Conservation (phyloP, 2,888 invertebrate genomes). For the Terebella lapidaria region DNA sequence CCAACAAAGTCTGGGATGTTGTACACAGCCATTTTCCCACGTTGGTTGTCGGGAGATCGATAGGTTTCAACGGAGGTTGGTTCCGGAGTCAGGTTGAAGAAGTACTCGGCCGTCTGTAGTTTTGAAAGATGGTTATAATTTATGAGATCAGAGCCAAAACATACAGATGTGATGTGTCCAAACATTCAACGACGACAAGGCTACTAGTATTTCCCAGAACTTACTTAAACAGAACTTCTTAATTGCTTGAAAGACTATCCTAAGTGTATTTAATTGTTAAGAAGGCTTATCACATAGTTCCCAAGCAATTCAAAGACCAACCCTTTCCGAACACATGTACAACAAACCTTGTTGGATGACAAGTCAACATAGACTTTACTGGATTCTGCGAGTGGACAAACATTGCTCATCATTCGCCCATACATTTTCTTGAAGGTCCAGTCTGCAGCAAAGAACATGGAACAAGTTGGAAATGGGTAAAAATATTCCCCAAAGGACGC, state of each 20-base stretch:
- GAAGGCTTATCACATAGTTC: no score
- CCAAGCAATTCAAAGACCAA: no score
- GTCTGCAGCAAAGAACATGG: constrained; percentile 56
- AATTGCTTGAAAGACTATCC: no score
- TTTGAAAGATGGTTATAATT: constrained; percentile 26
- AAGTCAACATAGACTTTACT: constrained; percentile 80
- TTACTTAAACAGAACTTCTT: no score
- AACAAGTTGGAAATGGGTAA: neutral
- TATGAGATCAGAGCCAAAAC: no score
- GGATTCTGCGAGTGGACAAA: constrained; percentile 73
- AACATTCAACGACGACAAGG: no score
- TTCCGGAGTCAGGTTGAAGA: neutral
- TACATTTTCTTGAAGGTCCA: constrained; percentile 85
- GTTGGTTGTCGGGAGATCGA: neutral
- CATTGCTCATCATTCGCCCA: constrained; percentile 75
- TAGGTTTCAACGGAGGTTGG: neutral
- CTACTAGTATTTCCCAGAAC: no score
- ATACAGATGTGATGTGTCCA: constrained; percentile 66
- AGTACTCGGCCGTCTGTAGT: constrained; percentile 56
- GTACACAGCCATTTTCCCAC: constrained; percentile 63
- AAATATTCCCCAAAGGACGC: neutral
- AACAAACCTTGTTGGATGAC: neutral
- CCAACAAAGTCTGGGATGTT: constrained; percentile 58
- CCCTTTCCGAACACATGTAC: no score
- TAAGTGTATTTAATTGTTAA: no score